A percentile compares a stretch with the other conserved stretches of the same genome.
phyloP scores from a whole-genome alignment of 2,888 invertebrate genomes.

The Chaetogeoica ovagalla region DNA sequence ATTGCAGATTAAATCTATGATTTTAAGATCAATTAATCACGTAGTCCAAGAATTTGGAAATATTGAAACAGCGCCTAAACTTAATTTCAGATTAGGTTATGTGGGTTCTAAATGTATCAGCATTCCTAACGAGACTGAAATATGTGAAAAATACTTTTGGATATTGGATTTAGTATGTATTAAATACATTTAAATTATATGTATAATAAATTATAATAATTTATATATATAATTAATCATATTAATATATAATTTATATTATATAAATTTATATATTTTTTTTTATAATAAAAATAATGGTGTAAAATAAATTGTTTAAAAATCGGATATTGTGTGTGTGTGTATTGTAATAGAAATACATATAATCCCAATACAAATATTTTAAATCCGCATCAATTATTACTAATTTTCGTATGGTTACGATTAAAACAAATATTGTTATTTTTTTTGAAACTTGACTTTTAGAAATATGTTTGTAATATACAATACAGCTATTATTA shows the following conservation, averaged over 20 bases:
- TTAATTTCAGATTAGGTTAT: conserved; percentile 22
- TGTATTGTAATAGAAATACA: background rate
- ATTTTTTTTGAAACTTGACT: no score
- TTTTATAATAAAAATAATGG: no score
- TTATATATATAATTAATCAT: no score
- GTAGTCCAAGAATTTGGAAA: conserved; percentile 3
- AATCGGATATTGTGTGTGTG: background rate
- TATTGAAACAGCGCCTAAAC: background rate
- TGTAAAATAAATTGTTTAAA: background rate
- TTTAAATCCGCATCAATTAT: no score
- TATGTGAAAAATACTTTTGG: conserved; percentile 57
- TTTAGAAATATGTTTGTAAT: no score
- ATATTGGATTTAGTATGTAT: conserved; percentile 54
- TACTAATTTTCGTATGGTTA: no score
- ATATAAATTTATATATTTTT: no score
- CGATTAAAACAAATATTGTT: no score
- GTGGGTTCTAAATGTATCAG: conserved; percentile 13
- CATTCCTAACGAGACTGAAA: background rate
- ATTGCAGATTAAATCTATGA: background rate
- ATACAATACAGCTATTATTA: no score
- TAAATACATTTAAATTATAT: background rate
- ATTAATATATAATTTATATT: no score
- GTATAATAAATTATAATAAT: no score
- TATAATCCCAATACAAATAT: no score
- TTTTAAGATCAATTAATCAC: conserved; percentile 5